Percentiles rank a stretch among this genome's conserved stretches.
phyloP scores from a whole-genome alignment of 2,888 invertebrate genomes.

The Trichopoda pennipes region DNA sequence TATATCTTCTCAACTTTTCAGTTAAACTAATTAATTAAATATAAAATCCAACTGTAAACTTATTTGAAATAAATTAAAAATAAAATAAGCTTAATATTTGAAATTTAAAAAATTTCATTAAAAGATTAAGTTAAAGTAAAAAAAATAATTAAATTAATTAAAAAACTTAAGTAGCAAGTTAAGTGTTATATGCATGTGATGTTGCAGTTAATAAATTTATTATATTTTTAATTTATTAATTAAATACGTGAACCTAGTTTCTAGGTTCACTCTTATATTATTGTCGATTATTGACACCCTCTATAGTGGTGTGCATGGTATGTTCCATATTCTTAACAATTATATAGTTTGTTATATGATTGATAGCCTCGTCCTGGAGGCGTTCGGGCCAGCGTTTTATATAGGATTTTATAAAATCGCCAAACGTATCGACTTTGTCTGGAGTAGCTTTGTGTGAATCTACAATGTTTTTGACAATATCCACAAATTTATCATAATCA shows the following conservation, averaged over 20 bases:
- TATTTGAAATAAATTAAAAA: slow-evolving; percentile 14
- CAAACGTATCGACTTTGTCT: slow-evolving; percentile 79
- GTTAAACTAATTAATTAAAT: slow-evolving; percentile 25
- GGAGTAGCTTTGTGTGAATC: slow-evolving; percentile 79
- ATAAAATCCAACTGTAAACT: slow-evolving; percentile 26
- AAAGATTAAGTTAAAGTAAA: background rate
- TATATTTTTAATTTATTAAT: slow-evolving; percentile 26
- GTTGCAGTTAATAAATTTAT: slow-evolving; percentile 43
- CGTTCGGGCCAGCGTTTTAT: slow-evolving; percentile 80
- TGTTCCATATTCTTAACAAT: slow-evolving; percentile 80
- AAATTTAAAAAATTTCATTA: slow-evolving; percentile 11
- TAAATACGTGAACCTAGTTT: slow-evolving; percentile 65
- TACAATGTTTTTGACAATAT: slow-evolving; percentile 80
- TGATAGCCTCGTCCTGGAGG: slow-evolving; percentile 79
- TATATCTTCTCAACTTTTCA: slow-evolving; percentile 17
- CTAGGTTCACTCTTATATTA: slow-evolving; percentile 77
- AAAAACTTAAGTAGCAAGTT: slow-evolving; percentile 65
- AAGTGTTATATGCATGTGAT: slow-evolving; percentile 54
- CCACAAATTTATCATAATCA: slow-evolving; percentile 79
- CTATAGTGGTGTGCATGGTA: slow-evolving; percentile 77
- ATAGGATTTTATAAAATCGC: slow-evolving; percentile 79
- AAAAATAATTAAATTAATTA: slow-evolving; percentile 27
- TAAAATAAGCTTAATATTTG: slow-evolving; percentile 30
- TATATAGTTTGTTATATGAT: slow-evolving; percentile 80
- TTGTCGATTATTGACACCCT: slow-evolving; percentile 79